Percentiles rank a stretch among this genome's conserved stretches.
Evolutionary conservation across 1,140 invertebrate genomes (phyloP).

Genomic region (Papilio machaon): DNA sequence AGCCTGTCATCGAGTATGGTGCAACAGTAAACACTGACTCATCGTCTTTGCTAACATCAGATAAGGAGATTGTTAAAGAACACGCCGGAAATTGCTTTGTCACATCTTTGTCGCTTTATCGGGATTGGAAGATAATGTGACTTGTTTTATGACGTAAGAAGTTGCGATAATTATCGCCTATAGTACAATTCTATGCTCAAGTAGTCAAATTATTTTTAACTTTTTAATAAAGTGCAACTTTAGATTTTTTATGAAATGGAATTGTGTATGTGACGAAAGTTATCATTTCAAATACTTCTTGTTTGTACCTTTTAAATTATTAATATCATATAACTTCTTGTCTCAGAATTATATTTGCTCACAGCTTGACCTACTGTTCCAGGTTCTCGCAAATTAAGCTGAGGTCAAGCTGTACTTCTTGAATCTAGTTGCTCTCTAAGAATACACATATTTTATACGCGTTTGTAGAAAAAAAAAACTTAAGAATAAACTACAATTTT

Average conservation of each 20-base stretch:
- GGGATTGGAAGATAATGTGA: constrained; percentile 3
- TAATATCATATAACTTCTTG: background rate
- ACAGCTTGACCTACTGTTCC: constrained; percentile 26
- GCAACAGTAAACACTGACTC: constrained; percentile 55
- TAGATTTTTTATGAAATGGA: no score
- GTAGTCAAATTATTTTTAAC: background rate
- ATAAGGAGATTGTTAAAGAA: constrained; percentile 34
- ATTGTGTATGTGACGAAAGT: no score
- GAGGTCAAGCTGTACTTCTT: constrained; percentile 31
- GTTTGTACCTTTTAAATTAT: background rate
- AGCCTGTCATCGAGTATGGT: constrained; percentile 47
- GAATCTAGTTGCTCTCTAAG: background rate
- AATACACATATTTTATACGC: background rate
- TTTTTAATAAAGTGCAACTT: background rate
- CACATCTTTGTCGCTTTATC: constrained; percentile 8
- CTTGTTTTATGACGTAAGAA: constrained; percentile 7
- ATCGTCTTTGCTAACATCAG: constrained; percentile 47
- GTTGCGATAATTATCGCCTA: background rate
- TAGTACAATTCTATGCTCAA: background rate
- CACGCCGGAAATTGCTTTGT: constrained; percentile 19
- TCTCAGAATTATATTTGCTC: constrained; percentile 2
- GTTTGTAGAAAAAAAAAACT: background rate
- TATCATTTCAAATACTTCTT: no score
- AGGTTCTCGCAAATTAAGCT: constrained; percentile 16
- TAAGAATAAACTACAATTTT: background rate